Conservation (phyloP, 2,797 vertebrate genomes). For the Potorous gilbertii region DNA sequence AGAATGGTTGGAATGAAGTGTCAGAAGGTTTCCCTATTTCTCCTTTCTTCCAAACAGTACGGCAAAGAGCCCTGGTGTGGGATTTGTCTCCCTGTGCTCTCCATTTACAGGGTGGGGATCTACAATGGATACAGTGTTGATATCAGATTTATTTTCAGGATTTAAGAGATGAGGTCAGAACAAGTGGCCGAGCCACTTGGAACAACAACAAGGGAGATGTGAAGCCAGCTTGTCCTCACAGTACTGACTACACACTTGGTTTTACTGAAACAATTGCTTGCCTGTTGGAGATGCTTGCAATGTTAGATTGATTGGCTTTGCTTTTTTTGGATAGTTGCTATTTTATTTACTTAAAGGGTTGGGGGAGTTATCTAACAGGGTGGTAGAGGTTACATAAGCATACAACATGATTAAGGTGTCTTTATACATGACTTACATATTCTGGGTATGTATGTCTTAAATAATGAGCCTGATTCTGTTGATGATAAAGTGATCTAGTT, state of each 20-base stretch:
- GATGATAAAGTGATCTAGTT: background rate
- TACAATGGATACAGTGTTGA: constrained; percentile 83
- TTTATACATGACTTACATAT: background rate
- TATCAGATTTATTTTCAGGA: constrained; percentile 80
- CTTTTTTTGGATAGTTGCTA: constrained; percentile 14
- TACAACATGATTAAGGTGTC: background rate
- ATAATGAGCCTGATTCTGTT: background rate
- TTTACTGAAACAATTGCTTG: constrained; percentile 67
- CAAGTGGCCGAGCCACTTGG: constrained; percentile 70
- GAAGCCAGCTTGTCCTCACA: constrained; percentile 78
- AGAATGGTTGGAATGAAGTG: constrained; percentile 42
- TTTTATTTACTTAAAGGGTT: background rate
- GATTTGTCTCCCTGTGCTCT: constrained; percentile 54
- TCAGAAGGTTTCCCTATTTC: constrained; percentile 52
- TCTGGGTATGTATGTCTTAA: background rate
- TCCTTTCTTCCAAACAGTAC: constrained; percentile 32
- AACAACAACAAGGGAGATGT: constrained; percentile 62
- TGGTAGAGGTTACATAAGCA: background rate
- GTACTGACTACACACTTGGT: constrained; percentile 75
- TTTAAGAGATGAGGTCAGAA: constrained; percentile 84
- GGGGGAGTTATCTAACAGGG: constrained; percentile 15
- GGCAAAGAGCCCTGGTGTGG: constrained; percentile 14
- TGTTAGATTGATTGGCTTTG: background rate
- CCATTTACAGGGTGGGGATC: constrained; percentile 10
- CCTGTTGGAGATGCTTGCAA: constrained; percentile 49